Conservation (phyloP, 2,113 vertebrate genomes). For the Aythya baeri region DNA sequence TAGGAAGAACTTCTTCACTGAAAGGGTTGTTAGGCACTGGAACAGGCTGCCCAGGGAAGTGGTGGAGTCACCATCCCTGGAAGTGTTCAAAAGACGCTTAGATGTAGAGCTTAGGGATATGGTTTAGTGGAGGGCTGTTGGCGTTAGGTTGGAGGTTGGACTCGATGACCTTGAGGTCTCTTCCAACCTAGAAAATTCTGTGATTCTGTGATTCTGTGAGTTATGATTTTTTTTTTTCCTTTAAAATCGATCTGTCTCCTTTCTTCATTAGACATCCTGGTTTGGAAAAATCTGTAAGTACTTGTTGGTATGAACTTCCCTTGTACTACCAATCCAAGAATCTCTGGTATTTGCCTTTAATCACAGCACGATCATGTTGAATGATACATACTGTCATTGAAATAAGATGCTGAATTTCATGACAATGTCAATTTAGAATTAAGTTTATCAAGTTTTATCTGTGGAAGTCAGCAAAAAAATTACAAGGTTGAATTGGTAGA, state of each 20-base stretch:
- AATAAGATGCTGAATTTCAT: neutral
- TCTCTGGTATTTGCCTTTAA: neutral
- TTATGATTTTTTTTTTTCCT: neutral
- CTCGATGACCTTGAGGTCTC: no score
- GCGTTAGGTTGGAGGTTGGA: no score
- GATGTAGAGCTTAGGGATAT: no score
- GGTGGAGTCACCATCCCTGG: no score
- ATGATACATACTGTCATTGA: neutral
- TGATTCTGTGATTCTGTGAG: no score
- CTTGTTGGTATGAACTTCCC: neutral
- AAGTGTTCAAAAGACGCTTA: no score
- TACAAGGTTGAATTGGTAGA: neutral
- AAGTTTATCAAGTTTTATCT: neutral
- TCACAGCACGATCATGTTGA: neutral
- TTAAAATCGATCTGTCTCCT: neutral
- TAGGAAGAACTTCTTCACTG: no score
- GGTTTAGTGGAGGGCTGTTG: no score
- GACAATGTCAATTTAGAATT: neutral
- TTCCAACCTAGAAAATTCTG: no score
- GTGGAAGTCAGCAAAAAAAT: neutral
- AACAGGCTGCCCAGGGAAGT: no score
- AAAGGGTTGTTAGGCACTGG: no score
- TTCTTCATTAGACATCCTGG: neutral
- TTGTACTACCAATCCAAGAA: neutral
- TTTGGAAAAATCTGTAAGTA: neutral